phyloP scores from a whole-genome alignment of 2,797 vertebrate species.

The Hirundo rustica region DNA sequence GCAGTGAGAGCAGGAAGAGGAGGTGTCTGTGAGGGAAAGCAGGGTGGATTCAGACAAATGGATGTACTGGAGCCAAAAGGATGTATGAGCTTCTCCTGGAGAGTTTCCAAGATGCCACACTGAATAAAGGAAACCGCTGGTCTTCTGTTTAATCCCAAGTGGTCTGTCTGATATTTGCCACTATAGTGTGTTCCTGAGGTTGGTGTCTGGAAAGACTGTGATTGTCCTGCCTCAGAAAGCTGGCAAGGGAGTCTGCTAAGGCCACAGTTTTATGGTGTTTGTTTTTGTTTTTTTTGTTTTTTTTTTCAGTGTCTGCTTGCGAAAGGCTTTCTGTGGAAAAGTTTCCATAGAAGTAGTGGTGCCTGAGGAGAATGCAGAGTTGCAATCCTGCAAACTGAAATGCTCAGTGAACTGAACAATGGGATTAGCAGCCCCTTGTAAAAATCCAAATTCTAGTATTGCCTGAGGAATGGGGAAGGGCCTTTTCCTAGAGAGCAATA shows the following conservation, averaged over 20 bases:
- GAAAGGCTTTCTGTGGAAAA: not conserved
- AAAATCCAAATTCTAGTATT: not conserved
- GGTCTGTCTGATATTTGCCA: constrained; percentile 39
- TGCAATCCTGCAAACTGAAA: not conserved
- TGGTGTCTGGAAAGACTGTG: constrained; percentile 9
- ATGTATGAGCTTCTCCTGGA: constrained; percentile 11
- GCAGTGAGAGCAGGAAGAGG: not conserved
- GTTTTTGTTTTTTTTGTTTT: no score
- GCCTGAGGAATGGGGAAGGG: not conserved
- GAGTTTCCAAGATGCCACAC: constrained; percentile 13
- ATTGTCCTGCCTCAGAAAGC: constrained; percentile 30
- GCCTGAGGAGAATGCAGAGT: not conserved
- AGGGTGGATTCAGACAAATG: not conserved
- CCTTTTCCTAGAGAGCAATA: not conserved
- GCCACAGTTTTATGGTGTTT: not conserved
- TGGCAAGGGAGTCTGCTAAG: not conserved
- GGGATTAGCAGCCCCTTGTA: not conserved
- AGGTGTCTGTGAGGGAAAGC: not conserved
- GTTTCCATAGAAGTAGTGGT: not conserved
- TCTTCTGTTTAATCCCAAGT: constrained; percentile 25
- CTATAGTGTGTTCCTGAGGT: constrained; percentile 9
- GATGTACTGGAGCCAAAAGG: not conserved
- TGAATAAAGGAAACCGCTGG: not conserved
- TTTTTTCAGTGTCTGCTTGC: not conserved
- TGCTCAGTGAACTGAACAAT: not conserved